Evolutionary conservation across 2,888 invertebrate genomes (phyloP).

Genomic region (Nemotelus pantherinus): DNA sequence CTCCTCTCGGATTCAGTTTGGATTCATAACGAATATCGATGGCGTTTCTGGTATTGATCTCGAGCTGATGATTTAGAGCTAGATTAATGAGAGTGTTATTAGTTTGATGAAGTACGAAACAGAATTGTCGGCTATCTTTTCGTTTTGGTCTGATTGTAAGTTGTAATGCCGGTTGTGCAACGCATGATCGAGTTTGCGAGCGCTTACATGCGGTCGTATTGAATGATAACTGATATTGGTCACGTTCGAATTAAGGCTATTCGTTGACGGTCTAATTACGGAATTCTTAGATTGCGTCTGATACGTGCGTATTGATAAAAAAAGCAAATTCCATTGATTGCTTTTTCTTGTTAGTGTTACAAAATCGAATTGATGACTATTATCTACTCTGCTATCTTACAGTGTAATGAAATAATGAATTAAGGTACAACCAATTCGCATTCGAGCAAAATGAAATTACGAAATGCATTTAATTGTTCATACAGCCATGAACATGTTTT

Average conservation of each 20-base stretch:
- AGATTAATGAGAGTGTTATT: constrained; percentile 20
- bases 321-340: neutral
- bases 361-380: no score
- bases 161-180: neutral
- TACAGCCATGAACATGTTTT: no score
- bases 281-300: neutral
- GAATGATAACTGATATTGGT: constrained; percentile 9
- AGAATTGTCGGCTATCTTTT: no score
- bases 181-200: constrained; percentile 14
- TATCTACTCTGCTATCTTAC: no score
- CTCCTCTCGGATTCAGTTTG: neutral
- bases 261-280: constrained; percentile 15
- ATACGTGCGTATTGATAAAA: neutral
- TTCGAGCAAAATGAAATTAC: no score
- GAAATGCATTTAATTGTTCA: no score
- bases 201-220: neutral
- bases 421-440: no score
- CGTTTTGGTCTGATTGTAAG: no score
- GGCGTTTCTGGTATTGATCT: constrained; percentile 20
- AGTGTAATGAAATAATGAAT: no score
- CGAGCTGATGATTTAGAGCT: constrained; percentile 19
- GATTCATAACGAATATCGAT: constrained; percentile 38
- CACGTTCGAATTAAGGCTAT: constrained; percentile 15
- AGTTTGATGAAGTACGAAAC: neutral
- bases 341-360: no score